Evolutionary conservation across 2,888 invertebrate genomes (phyloP), one percentile per base, ranked within the genome.

Genomic region (Tenthredo mesomela): DNA sequence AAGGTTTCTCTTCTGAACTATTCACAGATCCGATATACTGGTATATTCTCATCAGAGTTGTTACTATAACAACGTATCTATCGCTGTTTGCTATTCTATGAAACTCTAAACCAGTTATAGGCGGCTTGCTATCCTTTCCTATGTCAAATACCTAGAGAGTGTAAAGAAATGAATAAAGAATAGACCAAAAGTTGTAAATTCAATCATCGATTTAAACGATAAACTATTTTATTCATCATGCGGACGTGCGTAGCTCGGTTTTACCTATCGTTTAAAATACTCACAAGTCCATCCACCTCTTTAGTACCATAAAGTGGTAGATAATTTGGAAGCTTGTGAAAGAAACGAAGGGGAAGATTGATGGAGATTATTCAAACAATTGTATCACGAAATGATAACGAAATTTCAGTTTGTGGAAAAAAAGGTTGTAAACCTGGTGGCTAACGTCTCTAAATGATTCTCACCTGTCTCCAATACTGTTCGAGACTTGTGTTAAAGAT

Each of bases 101-200:
- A 93, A 97, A 97, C 91, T 98, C 97, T 84, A 99, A 94, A 0
- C 98, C 98, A n/a, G 97, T 98, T 86, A 99, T 97, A 0, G 97
- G 96, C 85, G 96, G 96, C 73, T 95, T 95, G 40, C 95, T 95
- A 0, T 97, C 97, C 93, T 96, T 96, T 0, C 98, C 98, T 88
- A 98, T 95, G 93, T 98, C 98, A 91, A 98, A 98, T 67, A 98
- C 96, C 97, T 98, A 93, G 33, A 9, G 10, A 61, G 92, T 90
- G 88, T 82, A 88, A 88, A 86, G 85, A 84, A 87, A 29, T 84
- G 61, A 84, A 86, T 86, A 71, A 86, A 84, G 86, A 84, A 86
- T 85, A 84, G 85, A 10, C 10, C 15, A 6, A 7, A n/a, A n/a
- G 0, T 29, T 25, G 29, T n/a, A 3, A 67, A 67, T 67, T 33